Evolutionary conservation across 2,113 vertebrate species (phyloP), one percentile per base, ranked within the genome.

Genomic region (Ondatra zibethicus): DNA sequence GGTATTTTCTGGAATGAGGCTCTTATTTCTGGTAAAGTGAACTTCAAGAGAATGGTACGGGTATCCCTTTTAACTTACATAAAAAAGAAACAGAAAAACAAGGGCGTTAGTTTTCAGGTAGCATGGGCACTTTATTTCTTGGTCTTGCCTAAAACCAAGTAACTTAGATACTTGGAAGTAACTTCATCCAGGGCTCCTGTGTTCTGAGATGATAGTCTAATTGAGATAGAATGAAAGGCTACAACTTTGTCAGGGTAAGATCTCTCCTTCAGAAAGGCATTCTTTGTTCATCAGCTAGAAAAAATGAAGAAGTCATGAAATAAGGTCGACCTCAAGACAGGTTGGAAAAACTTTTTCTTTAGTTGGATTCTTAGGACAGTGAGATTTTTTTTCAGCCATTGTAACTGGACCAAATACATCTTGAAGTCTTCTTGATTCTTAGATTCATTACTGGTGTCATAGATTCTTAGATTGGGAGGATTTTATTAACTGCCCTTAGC

Each of bases 1-100:
- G 93, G 77, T 94, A 94, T 93, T 97, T 97, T 96, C 61, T 92
- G 68, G 66, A 97, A 96, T 86, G 61, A 93, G 61, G 19, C 61
- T 47, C 58, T 65, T 50, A 39, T 82, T 82, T 36, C 36, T 92
- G 6, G 92, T 63, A 10, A 88, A 73, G 61, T 92, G 7, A 66
- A 73, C 42, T 58, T 95, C 72, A 88, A 92, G 90, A 97, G 89
- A 95, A 42, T 82, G n/a, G 92, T 42, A 50, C 8, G 95, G 39
- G 50, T 9, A 92, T 42, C 29, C n/a, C 88, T 95, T 97, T 81
- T 81, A 94, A 91, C 11, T 81, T 65, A 81, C 0, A 47, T 36
- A n/a, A 27, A 39, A 78, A 93, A 77, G 25, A 91, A 92, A 2
- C 29, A 77, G 12, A 65, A 93, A 93, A 76, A 3, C 7, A 81